Base-by-base conservation (phyloP, 2,113 vertebrate genomes). In the Scomber japonicus region DNA sequence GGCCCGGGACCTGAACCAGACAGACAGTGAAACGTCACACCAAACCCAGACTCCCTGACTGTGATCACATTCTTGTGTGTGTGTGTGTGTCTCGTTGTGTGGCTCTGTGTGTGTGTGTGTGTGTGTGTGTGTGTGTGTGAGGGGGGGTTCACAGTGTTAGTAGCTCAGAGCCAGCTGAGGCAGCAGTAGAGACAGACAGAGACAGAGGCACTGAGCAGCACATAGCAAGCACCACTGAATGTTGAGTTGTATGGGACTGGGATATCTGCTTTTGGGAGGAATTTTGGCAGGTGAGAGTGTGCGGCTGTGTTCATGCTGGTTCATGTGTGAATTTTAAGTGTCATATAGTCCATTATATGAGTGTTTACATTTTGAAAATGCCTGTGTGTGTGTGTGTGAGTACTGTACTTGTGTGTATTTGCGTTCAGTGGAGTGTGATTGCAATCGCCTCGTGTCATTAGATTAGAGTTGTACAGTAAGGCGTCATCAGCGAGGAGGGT, bases 151-250 rank as follows among this genome's bases (percentile, higher is more conserved):
- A 87, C 86, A 89, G 72, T 85, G 74, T 82, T 82, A 46, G 86
- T 83, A 86, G 85, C 84, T 88, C 90, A 88, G 82, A 90, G 89
- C 66, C 88, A 86, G 87, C 86, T 86, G 90, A 91, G 91, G 82
- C 84, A 78, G 88, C 85, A 78, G 59, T 19, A 45, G 70, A 68
- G 87, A 90, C 80, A 91, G 86, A 78, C 72, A 85, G 77, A 84
- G 85, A 59, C 75, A 82, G 67, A 81, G 69, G 61, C 76, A 71
- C 59, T 75, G 71, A 91, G 85, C 86, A 71, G 73, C 84, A 64
- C 78, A 65, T 59, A 49, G 74, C 56, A 75, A 76, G 75, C 61
- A 65, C n/a, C 81, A 60, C 76, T 88, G 68, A 55, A 82, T 83
- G 74, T 81, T 82, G 63, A 78, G 31, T 63, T 84, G 75, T 69